These are phyloP conservation scores for Drosophila fulvimacula DNA, from an alignment of 2,888 invertebrate genomes.

Conservation along the genomic window DNA sequence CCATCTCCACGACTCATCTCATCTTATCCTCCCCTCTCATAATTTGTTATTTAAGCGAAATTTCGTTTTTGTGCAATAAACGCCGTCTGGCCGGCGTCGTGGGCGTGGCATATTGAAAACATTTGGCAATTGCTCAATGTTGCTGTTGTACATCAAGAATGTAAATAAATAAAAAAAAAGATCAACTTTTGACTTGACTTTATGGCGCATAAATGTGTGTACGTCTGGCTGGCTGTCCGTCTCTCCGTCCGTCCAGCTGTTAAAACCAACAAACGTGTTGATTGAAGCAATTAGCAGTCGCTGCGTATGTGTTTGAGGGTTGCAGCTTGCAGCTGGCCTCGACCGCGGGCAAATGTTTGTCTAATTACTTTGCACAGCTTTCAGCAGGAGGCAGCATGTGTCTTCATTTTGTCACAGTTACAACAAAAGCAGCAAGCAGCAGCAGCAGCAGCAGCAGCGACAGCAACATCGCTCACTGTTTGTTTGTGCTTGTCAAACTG, in stretches of 20 bases:
- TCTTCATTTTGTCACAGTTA: conserved; percentile 75
- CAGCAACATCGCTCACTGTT: conserved; percentile 54
- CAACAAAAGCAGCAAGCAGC: conserved; percentile 29
- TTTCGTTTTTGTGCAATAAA: conserved; percentile 58
- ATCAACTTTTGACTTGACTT: conserved; percentile 29
- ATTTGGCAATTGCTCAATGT: conserved; percentile 39
- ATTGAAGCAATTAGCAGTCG: conserved; percentile 81
- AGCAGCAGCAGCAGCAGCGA: conserved; percentile 2
- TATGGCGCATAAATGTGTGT: conserved; percentile 18
- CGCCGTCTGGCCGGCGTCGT: conserved; percentile 16
- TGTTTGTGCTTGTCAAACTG: conserved; percentile 74
- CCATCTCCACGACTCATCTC: background rate
- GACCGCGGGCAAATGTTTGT: conserved; percentile 76
- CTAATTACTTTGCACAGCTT: conserved; percentile 83
- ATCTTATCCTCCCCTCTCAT: conserved; percentile 17
- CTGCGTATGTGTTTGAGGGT: conserved; percentile 29
- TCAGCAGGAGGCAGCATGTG: conserved; percentile 79
- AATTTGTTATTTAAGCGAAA: conserved; percentile 64
- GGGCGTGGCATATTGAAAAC: conserved; percentile 58
- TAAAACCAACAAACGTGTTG: conserved; percentile 72
- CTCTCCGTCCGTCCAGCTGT: conserved; percentile 28
- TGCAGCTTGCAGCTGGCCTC: conserved; percentile 51
- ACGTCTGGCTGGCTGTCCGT: conserved; percentile 4
- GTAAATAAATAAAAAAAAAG: no score
- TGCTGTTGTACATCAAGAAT: no score